Evolutionary conservation across 2,113 vertebrate genomes (phyloP), one percentile per base, ranked within the genome.

Genomic region (Jaculus jaculus): DNA sequence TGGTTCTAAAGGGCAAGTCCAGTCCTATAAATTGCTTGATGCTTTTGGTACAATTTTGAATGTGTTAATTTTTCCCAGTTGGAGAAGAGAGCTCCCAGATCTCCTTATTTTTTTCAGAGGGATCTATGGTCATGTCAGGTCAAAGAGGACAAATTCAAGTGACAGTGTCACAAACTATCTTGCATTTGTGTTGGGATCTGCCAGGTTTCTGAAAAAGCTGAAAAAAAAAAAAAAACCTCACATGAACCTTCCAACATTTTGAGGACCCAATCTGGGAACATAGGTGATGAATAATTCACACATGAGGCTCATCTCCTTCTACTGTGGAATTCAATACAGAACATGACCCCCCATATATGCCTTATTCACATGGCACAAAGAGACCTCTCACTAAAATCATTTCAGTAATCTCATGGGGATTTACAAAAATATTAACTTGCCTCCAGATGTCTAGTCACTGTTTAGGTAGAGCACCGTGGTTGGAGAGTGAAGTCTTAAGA

Each of bases 401-500:
- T 73, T 92, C 84, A 72, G 86, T 68, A 54, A 92, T 61, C 39
- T 90, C 77, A 54, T 54, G 54, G 10, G 24, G 11, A 82, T 72
- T 83, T 91, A 91, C 3, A 73, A 71, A 85, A 81, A 66, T 54
- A 91, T 69, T 24, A 87, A 77, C 69, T 80, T 42, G 5, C 21
- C 24, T 92, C 75, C 42, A 42, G 23, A 0, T 54, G 17, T 79
- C 47, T 11, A 61, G 79, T 88, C 37, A 72, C 34, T 20, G 68
- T 68, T 63, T 69, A 63, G 91, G 30, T 65, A 3, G 3, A 90
- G 37, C n/a, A 54, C 37, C 30, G 26, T 4, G 32, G 21, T 68
- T 81, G 24, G 83, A 77, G 71, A 83, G 75, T n/a, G 68, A 87
- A 47, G 26, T 74, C 93, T 89, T 73, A 95, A 95, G 92, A 91